phyloP scores from a whole-genome alignment of 1,140 invertebrate genomes.

The Bombus fervidus region DNA sequence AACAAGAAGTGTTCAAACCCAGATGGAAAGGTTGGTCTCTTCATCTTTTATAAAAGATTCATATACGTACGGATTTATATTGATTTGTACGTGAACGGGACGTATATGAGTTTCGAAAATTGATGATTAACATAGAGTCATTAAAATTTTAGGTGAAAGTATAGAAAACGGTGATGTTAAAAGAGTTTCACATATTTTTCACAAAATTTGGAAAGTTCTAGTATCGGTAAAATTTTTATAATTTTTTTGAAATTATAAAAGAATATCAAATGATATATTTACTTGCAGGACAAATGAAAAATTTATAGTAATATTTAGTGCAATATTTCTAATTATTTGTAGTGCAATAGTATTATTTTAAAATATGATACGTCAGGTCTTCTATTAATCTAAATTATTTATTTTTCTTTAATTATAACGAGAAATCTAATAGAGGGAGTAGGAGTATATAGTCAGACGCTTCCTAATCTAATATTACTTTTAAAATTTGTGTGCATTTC shows the following conservation, averaged over 20 bases:
- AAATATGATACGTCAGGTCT: not conserved
- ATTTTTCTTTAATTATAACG: not conserved
- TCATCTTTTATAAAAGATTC: not conserved
- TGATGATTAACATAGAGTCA: not conserved
- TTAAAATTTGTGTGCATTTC: not conserved
- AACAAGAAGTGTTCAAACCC: not conserved
- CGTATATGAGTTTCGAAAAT: not conserved
- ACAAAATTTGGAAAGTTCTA: too few species aligned
- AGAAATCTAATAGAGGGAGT: not conserved
- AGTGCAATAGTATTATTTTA: not conserved
- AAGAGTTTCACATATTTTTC: not conserved
- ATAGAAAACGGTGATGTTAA: not conserved
- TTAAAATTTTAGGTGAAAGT: not conserved
- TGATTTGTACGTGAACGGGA: not conserved
- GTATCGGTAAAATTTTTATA: too few species aligned
- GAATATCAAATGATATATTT: too few species aligned
- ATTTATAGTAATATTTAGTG: too few species aligned
- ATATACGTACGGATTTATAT: not conserved
- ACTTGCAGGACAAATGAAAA: too few species aligned
- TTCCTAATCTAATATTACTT: not conserved
- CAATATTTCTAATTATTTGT: not conserved
- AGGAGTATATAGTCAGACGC: not conserved
- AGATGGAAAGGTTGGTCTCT: constrained; percentile 1
- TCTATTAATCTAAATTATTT: not conserved
- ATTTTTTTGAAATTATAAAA: too few species aligned